phyloP scores from a whole-genome alignment of 2,888 invertebrate species.

The Camptogramma bilineatum region DNA sequence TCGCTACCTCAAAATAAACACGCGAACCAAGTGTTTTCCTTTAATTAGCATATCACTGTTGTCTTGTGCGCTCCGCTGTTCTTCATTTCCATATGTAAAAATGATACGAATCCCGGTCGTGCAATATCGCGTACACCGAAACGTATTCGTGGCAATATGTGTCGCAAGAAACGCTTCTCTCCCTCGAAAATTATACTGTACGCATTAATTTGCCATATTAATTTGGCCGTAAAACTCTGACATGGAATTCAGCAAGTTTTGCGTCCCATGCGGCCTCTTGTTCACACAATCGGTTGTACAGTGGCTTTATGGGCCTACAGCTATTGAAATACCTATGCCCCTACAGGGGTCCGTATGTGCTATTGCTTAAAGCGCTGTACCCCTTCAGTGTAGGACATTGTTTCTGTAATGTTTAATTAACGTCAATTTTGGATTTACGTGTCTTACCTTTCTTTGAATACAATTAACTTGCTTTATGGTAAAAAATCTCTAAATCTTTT shows the following conservation, averaged over 20 bases:
- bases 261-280: slow-evolving; percentile 80
- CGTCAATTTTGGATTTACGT: slow-evolving; percentile 42
- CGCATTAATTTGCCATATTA: slow-evolving; percentile 87
- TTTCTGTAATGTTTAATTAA: slow-evolving; percentile 54
- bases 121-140: slow-evolving; percentile 22
- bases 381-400: slow-evolving; percentile 55
- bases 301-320: slow-evolving; percentile 68
- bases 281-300: slow-evolving; percentile 77
- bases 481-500: too few species aligned
- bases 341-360: slow-evolving; percentile 58
- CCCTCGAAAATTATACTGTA: slow-evolving; percentile 82
- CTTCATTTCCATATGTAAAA: slow-evolving; percentile 85
- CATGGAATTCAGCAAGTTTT: slow-evolving; percentile 81
- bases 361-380: slow-evolving; percentile 71
- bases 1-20: slow-evolving; percentile 75
- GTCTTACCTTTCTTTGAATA: not conserved
- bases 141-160: slow-evolving; percentile 42
- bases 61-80: slow-evolving; percentile 78
- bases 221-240: slow-evolving; percentile 86
- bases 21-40: slow-evolving; percentile 77
- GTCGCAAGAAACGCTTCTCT: slow-evolving; percentile 76
- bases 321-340: slow-evolving; percentile 68
- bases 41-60: slow-evolving; percentile 85
- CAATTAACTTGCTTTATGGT: not conserved
- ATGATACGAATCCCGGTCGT: slow-evolving; percentile 74